Base-by-base conservation (phyloP, 2,113 vertebrate genomes). In the Aleadryas rufinucha region DNA sequence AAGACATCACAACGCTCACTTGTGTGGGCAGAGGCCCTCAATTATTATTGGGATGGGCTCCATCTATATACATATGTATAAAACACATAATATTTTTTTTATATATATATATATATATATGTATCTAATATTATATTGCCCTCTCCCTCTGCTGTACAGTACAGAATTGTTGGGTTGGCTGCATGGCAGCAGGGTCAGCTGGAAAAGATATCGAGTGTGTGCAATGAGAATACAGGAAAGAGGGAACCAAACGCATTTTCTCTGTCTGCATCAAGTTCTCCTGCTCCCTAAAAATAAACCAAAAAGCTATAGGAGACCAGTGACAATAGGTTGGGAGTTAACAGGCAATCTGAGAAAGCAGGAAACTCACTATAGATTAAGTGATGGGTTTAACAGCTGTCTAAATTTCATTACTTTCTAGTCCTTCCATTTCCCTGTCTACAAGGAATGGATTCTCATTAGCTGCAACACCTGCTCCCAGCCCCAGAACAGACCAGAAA, bases 51-150 rank as follows among this genome's bases (percentile, higher is more conserved):
- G 31, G 82, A 91, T 88, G 93, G 97, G 92, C 78, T 91, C 86
- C 79, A 96, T 86, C 79, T 89, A 84, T 88, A 96, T 95, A 96
- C 52, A 95, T 95, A 94, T 68, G 93, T 97, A 97, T 82, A 96
- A 97, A 96, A 88, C 85, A 82, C 88, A 64, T 92, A 96, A 84
- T 95, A 92, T 66, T 89, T 85, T 93, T 44, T 35, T 54, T 56
- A 44, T 52, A 42, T 60, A 50, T 78, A 74, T 90, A 84, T 92
- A 57, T 45, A 44, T 9, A 42, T 42, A 20, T 57, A 64, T 65
- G 82, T 50, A 50, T 47, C 27, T 57, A 37, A 60, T 75, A 85
- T 92, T 61, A 80, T 80, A 94, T 96, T 89, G 39, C 31, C 71
- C 80, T 90, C 65, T 90, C 54, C 75, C 87, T 87, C 90, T 95